These are phyloP conservation scores for Diaperis boleti DNA, from an alignment of 2,888 invertebrate genomes.

Conservation along the genomic window DNA sequence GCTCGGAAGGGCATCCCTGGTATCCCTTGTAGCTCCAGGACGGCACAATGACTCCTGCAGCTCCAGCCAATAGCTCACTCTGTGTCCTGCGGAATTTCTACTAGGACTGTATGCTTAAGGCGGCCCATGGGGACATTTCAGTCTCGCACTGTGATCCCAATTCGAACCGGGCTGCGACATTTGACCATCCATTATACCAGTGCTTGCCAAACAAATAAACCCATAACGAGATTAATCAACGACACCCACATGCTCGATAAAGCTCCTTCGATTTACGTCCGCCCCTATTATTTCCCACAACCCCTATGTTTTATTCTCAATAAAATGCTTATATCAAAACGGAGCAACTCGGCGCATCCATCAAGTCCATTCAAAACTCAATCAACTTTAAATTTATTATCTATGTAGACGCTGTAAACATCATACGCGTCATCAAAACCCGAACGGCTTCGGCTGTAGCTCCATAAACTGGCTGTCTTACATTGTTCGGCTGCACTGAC, in stretches of 20 bases:
- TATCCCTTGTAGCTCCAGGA: constrained; percentile 53
- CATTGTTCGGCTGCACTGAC: not conserved
- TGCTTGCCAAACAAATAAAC: constrained; percentile 57
- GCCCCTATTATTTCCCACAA: constrained; percentile 29
- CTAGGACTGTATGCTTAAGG: constrained; percentile 58
- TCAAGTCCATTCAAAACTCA: constrained; percentile 26
- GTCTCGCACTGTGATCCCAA: constrained; percentile 62
- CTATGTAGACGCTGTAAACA: constrained; percentile 11
- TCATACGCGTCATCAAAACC: constrained; percentile 16
- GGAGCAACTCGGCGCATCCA: constrained; percentile 28
- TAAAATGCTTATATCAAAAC: constrained; percentile 27
- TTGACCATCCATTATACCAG: constrained; percentile 62
- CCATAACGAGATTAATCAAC: constrained; percentile 54
- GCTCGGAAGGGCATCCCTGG: constrained; percentile 45
- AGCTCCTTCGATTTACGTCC: constrained; percentile 39
- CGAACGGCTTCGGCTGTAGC: not conserved
- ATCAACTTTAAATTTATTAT: constrained; percentile 26
- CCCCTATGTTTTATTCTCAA: constrained; percentile 22
- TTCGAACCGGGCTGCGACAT: constrained; percentile 61
- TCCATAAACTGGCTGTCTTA: not conserved
- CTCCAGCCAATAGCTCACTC: constrained; percentile 57
- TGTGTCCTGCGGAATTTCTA: constrained; percentile 56
- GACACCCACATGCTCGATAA: constrained; percentile 41
- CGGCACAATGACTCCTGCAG: constrained; percentile 51
- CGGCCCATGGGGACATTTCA: constrained; percentile 62